These are phyloP conservation scores for Girardia tigrina DNA, from an alignment of 2,888 invertebrate species.

Conservation along the genomic window DNA sequence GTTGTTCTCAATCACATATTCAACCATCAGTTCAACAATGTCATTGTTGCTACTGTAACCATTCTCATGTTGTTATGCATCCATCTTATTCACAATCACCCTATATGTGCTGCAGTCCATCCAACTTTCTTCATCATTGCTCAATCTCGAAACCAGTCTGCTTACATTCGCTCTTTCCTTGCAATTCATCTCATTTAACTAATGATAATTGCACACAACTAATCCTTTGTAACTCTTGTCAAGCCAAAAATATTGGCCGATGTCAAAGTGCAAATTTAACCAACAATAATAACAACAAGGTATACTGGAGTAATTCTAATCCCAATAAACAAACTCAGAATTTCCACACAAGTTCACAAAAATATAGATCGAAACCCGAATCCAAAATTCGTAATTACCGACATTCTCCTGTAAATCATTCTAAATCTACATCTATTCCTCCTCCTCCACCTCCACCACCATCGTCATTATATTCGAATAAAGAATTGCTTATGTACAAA, in stretches of 20 bases:
- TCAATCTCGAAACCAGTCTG: background rate
- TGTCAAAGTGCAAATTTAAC: background rate
- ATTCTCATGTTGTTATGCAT: background rate
- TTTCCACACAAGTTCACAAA: background rate
- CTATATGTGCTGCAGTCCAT: background rate
- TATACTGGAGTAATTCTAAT: background rate
- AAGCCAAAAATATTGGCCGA: background rate
- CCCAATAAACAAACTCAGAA: background rate
- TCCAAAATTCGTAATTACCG: background rate
- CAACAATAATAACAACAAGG: background rate
- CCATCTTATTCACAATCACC: background rate
- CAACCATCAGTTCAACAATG: background rate
- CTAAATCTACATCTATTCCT: background rate
- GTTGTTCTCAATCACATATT: background rate
- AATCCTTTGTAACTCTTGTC: background rate
- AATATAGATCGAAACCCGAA: background rate
- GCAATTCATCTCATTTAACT: background rate
- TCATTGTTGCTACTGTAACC: background rate
- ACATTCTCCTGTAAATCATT: too few species aligned
- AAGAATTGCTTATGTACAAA: background rate
- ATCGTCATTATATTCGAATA: conserved; percentile 2
- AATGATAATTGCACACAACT: background rate
- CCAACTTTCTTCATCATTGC: background rate
- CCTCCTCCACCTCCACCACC: conserved; percentile 25
- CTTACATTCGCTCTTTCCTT: background rate